Percentiles rank a stretch among this genome's conserved stretches.
These are phyloP conservation scores for Anarhynchus alexandrinus DNA, from an alignment of 2,113 vertebrate species.

Conservation along the genomic window DNA sequence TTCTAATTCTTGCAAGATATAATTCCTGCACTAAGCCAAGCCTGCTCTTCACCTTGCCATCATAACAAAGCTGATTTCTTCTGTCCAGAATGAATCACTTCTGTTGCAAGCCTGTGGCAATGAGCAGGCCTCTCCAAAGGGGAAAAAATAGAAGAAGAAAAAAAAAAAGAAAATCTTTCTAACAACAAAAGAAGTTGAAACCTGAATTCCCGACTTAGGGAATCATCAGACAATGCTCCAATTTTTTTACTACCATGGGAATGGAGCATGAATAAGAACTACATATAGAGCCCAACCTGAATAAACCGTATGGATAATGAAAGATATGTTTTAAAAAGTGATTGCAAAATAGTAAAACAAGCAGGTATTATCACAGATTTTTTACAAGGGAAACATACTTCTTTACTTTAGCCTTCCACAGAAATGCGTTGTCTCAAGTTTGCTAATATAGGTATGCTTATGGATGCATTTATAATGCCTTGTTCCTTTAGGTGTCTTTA, in stretches of 20 bases:
- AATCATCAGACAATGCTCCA: background rate
- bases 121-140: background rate
- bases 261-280: background rate
- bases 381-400: background rate
- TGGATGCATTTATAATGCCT: background rate
- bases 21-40: background rate
- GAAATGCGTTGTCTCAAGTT: background rate
- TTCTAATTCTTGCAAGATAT: background rate
- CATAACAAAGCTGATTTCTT: background rate
- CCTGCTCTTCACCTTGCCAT: background rate
- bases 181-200: background rate
- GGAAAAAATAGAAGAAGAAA: too few species aligned
- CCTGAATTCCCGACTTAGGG: background rate
- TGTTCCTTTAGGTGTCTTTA: background rate
- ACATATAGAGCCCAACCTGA: background rate
- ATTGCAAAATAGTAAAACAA: background rate
- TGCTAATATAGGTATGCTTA: background rate
- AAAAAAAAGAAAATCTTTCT: background rate
- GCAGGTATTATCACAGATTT: background rate
- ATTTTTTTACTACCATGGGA: background rate
- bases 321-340: background rate
- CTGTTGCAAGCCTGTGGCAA: background rate
- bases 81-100: background rate
- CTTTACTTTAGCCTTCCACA: background rate
- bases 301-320: background rate